Base-by-base conservation (phyloP, 2,797 vertebrate genomes). In the Odontamblyopus lacepedii region DNA sequence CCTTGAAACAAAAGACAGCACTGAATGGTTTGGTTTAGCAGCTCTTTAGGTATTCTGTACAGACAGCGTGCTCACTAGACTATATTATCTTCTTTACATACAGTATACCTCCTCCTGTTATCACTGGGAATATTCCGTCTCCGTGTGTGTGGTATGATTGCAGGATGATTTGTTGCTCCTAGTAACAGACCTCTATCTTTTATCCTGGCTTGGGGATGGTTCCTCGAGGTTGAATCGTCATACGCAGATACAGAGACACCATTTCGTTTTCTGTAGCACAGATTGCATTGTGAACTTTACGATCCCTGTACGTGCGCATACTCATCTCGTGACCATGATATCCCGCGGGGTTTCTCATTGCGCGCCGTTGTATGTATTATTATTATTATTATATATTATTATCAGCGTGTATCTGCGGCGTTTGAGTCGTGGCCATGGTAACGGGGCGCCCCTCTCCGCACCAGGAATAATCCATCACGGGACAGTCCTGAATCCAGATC, bases 401-500 rank as follows among this genome's bases (percentile, higher is more conserved):
- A 63, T 63, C 62, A 12, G 16, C 12, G 9, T 50, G n/a, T 65
- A 50, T 29, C 63, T 65, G 63, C 63, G 26, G 62, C 12, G 16
- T 65, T 65, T 4, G 63, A 65, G 63, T 29, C 41, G 26, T 65
- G 63, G 16, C 41, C 63, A 65, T 44, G 16, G 63, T 2, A 50
- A 27, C 13, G 26, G 41, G n/a, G 38, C 63, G 23, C 15, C 41
- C 41, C 63, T 65, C 41, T 44, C 41, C 23, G 23, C 41, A 3
- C 23, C 63, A 48, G 44, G 27, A 65, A 65, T 65, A 65, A 65
- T 65, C 41, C 63, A 65, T 65, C 63, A 50, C 41, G 38, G 63
- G 41, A 27, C 26, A 7, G 63, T 48, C 41, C 63, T 65, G 63
- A 50, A 65, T 65, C 41, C 44, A 65, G 63, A 65, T 65, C 63